A percentile compares a stretch with the other conserved stretches of the same genome.
Conservation (phyloP, 2,888 invertebrate genomes). For the Linnaemya tessellans region DNA sequence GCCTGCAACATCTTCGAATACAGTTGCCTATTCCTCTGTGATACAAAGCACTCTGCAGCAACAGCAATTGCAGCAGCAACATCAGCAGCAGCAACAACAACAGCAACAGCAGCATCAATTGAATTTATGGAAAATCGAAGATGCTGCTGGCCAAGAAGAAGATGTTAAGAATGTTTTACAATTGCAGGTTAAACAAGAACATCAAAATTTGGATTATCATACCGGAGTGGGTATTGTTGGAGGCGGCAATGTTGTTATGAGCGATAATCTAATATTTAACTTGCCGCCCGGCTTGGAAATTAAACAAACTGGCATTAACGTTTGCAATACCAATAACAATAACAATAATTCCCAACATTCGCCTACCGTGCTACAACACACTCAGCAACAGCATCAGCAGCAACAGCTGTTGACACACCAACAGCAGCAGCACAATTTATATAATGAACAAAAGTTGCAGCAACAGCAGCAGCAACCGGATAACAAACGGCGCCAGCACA, state of each 20-base stretch:
- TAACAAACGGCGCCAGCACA: slow-evolving; percentile 78
- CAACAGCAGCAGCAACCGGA: slow-evolving; percentile 75
- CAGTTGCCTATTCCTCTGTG: slow-evolving; percentile 92
- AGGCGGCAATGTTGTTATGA: slow-evolving; percentile 73
- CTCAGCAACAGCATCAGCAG: slow-evolving; percentile 76
- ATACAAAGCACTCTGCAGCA: slow-evolving; percentile 85
- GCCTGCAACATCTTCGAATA: slow-evolving; percentile 78
- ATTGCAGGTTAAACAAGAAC: slow-evolving; percentile 80
- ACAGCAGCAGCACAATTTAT: slow-evolving; percentile 67
- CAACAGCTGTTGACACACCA: slow-evolving; percentile 48
- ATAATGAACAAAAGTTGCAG: slow-evolving; percentile 73
- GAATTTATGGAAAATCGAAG: slow-evolving; percentile 78
- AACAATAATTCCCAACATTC: slow-evolving; percentile 59
- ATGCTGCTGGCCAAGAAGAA: slow-evolving; percentile 75
- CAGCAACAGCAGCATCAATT: slow-evolving; percentile 76
- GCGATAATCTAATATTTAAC: slow-evolving; percentile 81
- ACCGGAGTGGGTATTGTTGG: slow-evolving; percentile 64
- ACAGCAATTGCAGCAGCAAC: slow-evolving; percentile 76
- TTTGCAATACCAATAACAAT: slow-evolving; percentile 48
- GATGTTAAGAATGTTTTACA: slow-evolving; percentile 81
- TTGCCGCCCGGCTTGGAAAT: slow-evolving; percentile 80
- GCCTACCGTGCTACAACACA: slow-evolving; percentile 75
- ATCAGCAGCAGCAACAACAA: slow-evolving; percentile 67
- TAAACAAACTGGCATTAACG: slow-evolving; percentile 76
- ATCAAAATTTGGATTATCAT: slow-evolving; percentile 79